Evolutionary conservation across 2,113 vertebrate genomes (phyloP).

Genomic region (Lepisosteus oculatus): DNA sequence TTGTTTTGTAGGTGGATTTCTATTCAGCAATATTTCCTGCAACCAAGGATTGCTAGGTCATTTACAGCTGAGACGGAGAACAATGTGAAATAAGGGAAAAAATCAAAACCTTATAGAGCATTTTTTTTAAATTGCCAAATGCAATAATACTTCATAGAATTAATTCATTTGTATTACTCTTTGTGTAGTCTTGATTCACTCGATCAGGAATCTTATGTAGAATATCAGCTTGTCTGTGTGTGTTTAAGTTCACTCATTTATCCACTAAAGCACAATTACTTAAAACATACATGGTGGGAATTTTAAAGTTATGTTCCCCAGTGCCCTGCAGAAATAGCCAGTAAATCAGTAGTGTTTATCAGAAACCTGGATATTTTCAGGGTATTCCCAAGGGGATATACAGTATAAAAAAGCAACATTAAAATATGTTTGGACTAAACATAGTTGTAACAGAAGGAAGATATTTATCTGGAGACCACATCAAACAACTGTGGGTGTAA

Average conservation of each 20-base stretch:
- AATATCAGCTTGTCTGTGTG: too few relatives aligned
- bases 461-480: slow-evolving; percentile 17
- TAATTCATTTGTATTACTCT: too few relatives aligned
- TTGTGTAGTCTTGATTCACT: too few relatives aligned
- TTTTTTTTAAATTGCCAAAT: too few relatives aligned
- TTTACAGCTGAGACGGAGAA: too few relatives aligned
- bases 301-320: background rate
- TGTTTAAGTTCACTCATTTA: background rate
- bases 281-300: background rate
- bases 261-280: background rate
- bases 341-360: background rate
- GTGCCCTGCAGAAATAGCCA: background rate
- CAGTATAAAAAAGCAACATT: background rate
- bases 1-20: too few relatives aligned
- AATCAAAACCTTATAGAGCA: too few relatives aligned
- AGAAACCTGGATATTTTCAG: background rate
- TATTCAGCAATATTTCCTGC: too few relatives aligned
- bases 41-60: too few relatives aligned
- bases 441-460: background rate
- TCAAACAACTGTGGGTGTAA: slow-evolving; percentile 28
- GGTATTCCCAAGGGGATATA: background rate
- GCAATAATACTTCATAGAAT: too few relatives aligned
- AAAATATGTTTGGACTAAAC: background rate
- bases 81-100: too few relatives aligned
- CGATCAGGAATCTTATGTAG: too few relatives aligned